Percentiles rank a stretch among this genome's conserved stretches.
phyloP scores from a whole-genome alignment of 2,113 vertebrate species.

The Fukomys damarensis region DNA sequence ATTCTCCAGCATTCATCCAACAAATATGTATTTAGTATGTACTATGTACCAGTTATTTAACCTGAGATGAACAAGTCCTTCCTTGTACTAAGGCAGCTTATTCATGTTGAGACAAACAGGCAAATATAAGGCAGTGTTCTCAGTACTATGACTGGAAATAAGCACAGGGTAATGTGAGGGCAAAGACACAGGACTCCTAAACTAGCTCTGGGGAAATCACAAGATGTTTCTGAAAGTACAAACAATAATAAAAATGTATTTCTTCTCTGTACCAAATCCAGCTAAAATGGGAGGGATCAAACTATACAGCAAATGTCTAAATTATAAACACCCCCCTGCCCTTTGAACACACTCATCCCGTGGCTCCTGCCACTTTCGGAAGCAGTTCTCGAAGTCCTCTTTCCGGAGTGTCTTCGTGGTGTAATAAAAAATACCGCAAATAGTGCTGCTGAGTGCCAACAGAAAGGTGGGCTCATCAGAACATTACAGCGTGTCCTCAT shows the following conservation, averaged over 20 bases:
- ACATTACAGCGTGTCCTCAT: not conserved
- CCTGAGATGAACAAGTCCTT: not conserved
- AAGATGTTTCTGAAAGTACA: not conserved
- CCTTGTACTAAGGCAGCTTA: not conserved
- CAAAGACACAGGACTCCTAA: not conserved
- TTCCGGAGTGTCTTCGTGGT: not conserved
- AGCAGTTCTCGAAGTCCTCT: not conserved
- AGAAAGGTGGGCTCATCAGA: not conserved
- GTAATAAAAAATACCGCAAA: not conserved
- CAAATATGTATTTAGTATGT: not conserved
- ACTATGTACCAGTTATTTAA: not conserved
- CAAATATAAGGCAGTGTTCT: not conserved
- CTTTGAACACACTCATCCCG: not conserved
- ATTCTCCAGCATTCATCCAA: not conserved
- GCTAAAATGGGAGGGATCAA: not conserved
- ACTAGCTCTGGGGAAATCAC: not conserved
- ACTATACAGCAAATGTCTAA: not conserved
- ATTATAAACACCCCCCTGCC: not conserved
- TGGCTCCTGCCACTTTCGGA: not conserved
- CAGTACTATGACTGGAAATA: not conserved
- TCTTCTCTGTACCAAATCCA: not conserved
- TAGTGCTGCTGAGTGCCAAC: not conserved
- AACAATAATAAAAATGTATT: not conserved
- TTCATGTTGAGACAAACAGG: not conserved
- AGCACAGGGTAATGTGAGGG: not conserved